These are phyloP conservation scores for Trialeurodes vaporariorum DNA, from an alignment of 1,140 invertebrate genomes.

Conservation along the genomic window DNA sequence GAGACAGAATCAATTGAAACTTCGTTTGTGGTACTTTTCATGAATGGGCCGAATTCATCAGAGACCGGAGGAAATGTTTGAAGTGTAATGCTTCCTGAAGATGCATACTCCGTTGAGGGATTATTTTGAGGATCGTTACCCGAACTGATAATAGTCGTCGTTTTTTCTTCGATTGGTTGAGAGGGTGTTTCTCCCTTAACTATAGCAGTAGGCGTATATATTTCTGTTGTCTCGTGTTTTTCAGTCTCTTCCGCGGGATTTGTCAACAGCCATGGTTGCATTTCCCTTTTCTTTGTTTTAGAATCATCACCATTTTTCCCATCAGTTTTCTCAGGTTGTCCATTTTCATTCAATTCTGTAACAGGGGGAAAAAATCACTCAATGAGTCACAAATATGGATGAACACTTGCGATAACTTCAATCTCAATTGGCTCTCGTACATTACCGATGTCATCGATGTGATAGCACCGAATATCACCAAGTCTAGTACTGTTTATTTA, in stretches of 20 bases:
- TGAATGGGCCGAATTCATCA: no score
- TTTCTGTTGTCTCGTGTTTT: neutral
- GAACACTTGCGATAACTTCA: no score
- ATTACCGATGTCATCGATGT: no score
- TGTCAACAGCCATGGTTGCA: neutral
- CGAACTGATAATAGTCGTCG: neutral
- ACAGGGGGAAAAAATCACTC: no score
- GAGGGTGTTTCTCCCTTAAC: neutral
- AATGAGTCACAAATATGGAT: no score
- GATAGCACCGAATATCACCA: no score
- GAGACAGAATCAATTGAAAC: no score
- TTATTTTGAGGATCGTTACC: neutral
- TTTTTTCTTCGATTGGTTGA: neutral
- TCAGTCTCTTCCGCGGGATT: neutral
- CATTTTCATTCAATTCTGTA: neutral
- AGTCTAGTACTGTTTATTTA: no score
- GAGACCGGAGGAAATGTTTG: no score
- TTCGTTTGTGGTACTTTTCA: no score
- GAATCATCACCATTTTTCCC: neutral
- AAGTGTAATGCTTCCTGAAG: no score
- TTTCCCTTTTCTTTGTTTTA: neutral
- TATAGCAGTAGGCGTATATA: neutral
- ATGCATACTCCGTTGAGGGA: neutral
- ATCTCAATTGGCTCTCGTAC: no score
- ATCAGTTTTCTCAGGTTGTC: neutral